phyloP scores from a whole-genome alignment of 2,113 vertebrate genomes.

The Ancistrus triradiatus region DNA sequence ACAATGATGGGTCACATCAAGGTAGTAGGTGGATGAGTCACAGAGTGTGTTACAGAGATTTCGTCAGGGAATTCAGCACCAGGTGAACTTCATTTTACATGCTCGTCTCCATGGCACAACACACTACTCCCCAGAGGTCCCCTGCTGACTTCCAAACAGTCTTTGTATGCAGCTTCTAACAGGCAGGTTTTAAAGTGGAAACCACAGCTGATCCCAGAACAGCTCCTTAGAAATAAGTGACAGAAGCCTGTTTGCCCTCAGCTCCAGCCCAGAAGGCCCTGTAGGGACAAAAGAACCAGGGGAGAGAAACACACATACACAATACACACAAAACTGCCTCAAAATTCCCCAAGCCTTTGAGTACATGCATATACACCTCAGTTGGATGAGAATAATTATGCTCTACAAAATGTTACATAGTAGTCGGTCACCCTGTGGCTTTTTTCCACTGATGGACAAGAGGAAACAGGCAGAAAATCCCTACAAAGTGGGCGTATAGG shows the following conservation, averaged over 20 bases:
- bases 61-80: slow-evolving; percentile 1
- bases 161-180: not conserved
- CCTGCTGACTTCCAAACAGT: not conserved
- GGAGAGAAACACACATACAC: not conserved
- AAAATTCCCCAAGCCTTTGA: too few species aligned
- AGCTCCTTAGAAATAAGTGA: not conserved
- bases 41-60: not conserved
- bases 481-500: too few species aligned
- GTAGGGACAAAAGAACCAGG: not conserved
- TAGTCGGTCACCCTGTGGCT: too few species aligned
- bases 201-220: slow-evolving; percentile 1
- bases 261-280: not conserved
- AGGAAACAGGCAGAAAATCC: too few species aligned
- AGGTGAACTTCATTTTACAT: not conserved
- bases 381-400: too few species aligned
- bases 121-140: not conserved
- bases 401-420: too few species aligned
- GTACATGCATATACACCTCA: too few species aligned
- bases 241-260: not conserved
- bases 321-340: too few species aligned
- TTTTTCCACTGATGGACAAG: too few species aligned
- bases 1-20: not conserved
- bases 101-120: slow-evolving; percentile 23
- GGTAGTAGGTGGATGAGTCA: not conserved
- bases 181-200: not conserved